Conservation (phyloP, 2,113 vertebrate genomes). For the Nothocercus nigrocapillus region DNA sequence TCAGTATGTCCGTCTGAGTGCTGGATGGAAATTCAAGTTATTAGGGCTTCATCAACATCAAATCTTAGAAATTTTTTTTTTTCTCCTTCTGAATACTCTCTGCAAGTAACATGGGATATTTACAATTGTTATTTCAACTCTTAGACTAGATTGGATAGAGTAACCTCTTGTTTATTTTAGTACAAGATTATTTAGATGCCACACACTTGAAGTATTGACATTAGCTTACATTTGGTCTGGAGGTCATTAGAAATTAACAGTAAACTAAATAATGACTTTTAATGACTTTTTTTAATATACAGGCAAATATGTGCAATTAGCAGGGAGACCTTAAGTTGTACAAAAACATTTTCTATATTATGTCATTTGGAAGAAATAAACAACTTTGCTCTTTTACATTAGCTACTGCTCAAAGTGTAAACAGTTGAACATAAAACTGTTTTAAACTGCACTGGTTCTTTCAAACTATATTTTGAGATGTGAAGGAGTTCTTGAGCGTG, state of each 20-base stretch:
- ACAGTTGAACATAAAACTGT: neutral
- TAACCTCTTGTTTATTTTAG: neutral
- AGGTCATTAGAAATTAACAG: neutral
- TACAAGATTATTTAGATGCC: neutral
- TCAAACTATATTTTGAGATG: neutral
- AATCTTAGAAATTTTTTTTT: neutral
- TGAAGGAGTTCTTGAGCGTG: neutral
- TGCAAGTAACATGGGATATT: neutral
- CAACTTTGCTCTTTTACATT: neutral
- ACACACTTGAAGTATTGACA: accelerated
- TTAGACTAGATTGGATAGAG: neutral
- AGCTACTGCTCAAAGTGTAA: neutral
- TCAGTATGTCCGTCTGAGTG: neutral
- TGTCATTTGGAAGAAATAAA: neutral
- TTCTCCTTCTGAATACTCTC: neutral
- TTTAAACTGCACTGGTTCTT: neutral
- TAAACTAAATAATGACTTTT: neutral
- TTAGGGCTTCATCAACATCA: neutral
- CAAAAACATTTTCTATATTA: neutral
- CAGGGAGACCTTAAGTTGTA: neutral
- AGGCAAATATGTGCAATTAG: accelerated
- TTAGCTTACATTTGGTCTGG: neutral
- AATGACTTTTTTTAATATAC: accelerated
- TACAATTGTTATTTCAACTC: neutral
- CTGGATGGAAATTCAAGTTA: neutral